Evolutionary conservation across 2,888 invertebrate species (phyloP).

Genomic region (Oscheius myriophilus): DNA sequence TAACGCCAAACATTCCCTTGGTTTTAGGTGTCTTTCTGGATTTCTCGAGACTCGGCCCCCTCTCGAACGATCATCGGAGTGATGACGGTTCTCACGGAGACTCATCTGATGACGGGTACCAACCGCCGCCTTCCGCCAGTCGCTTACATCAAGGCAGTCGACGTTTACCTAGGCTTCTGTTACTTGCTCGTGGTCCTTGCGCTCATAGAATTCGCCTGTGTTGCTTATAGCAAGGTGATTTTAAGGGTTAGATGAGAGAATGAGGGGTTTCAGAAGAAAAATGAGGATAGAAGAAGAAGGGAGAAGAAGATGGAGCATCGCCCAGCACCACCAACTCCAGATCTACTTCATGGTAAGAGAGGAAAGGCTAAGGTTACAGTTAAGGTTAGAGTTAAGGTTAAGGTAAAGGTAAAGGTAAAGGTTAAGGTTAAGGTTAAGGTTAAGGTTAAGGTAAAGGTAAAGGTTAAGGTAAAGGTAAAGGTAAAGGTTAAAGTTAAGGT

Average conservation of each 20-base stretch:
- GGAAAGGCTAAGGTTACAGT: too few species aligned
- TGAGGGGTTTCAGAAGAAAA: slow-evolving; percentile 46
- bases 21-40: slow-evolving; percentile 91
- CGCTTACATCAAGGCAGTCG: slow-evolving; percentile 63
- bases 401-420: too few species aligned
- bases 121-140: slow-evolving; percentile 57
- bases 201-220: slow-evolving; percentile 60
- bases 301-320: slow-evolving; percentile 49
- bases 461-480: neutral
- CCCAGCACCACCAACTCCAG: slow-evolving; percentile 57
- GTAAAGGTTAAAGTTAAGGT: too few species aligned
- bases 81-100: slow-evolving; percentile 72
- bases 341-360: slow-evolving; percentile 52
- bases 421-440: too few species aligned
- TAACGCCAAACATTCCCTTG: too few species aligned
- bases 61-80: slow-evolving; percentile 74
- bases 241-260: neutral
- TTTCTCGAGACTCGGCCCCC: slow-evolving; percentile 95
- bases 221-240: slow-evolving; percentile 59
- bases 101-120: slow-evolving; percentile 79
- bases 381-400: too few species aligned
- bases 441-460: neutral
- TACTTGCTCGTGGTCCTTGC: slow-evolving; percentile 61
- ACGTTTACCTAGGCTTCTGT: slow-evolving; percentile 63
- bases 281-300: slow-evolving; percentile 51